Conservation (phyloP, 2,113 vertebrate species). For the Ictalurus furcatus region DNA sequence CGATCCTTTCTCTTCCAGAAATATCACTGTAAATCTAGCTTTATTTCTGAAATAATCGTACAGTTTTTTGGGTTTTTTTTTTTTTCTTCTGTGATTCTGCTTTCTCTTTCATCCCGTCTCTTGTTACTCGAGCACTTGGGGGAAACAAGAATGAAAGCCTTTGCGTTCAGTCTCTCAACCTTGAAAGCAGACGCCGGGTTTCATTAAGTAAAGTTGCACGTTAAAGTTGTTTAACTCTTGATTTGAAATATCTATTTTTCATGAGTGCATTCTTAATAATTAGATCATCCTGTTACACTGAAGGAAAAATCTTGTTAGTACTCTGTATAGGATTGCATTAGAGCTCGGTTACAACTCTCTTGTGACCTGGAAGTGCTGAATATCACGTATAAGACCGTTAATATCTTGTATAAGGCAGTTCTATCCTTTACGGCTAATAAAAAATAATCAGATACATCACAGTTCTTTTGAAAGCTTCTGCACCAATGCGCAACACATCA, state of each 20-base stretch:
- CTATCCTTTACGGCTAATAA: not conserved
- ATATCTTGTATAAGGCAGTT: not conserved
- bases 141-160: slow-evolving; percentile 36
- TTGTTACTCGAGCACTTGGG: slow-evolving; percentile 13
- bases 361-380: not conserved
- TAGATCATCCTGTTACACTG: not conserved
- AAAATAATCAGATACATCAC: not conserved
- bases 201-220: slow-evolving; percentile 28
- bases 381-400: not conserved
- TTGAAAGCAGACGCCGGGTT: slow-evolving; percentile 20
- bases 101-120: slow-evolving; percentile 35
- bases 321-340: not conserved
- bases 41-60: not conserved
- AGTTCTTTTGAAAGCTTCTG: not conserved
- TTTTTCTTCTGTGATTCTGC: slow-evolving; percentile 3
- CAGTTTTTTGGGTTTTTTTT: not conserved
- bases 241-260: not conserved
- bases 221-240: slow-evolving; percentile 27
- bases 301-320: not conserved
- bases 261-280: not conserved
- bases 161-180: slow-evolving; percentile 28
- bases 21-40: not conserved
- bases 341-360: not conserved
- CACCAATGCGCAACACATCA: not conserved
- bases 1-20: not conserved